Evolutionary conservation across 2,113 vertebrate genomes (phyloP).

Genomic region (Psammodynastes pulverulentus): DNA sequence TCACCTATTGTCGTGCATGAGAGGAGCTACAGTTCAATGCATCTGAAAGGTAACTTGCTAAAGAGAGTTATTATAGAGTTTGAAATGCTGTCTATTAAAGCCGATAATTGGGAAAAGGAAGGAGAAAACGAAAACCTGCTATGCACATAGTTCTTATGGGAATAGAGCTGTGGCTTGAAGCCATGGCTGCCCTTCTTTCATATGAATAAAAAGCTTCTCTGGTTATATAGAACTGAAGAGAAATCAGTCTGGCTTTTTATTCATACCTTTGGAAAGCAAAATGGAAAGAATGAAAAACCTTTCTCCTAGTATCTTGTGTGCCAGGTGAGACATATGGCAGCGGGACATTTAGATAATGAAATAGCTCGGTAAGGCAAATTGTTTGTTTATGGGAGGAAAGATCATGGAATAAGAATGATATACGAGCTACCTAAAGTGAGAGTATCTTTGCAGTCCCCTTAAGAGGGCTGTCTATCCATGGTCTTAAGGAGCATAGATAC

Average conservation of each 20-base stretch:
- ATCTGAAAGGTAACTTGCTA: neutral
- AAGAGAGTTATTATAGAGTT: neutral
- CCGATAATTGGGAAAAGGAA: neutral
- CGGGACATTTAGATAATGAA: constrained; percentile 5
- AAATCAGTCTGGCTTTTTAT: neutral
- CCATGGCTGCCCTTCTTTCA: neutral
- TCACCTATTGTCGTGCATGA: neutral
- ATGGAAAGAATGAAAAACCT: neutral
- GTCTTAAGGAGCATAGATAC: neutral
- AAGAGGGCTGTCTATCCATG: neutral
- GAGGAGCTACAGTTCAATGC: neutral
- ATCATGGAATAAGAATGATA: neutral
- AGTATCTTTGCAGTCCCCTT: neutral
- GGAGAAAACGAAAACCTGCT: neutral
- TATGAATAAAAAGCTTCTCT: neutral
- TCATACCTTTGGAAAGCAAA: neutral
- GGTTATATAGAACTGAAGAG: neutral
- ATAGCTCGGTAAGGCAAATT: neutral
- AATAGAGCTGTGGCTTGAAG: neutral
- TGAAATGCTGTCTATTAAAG: neutral
- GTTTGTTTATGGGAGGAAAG: neutral
- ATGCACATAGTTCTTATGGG: neutral
- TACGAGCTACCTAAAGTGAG: neutral
- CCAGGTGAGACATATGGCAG: neutral
- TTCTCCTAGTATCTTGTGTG: neutral